phyloP scores from a whole-genome alignment of 2,888 invertebrate genomes.

The Molorchus minor region DNA sequence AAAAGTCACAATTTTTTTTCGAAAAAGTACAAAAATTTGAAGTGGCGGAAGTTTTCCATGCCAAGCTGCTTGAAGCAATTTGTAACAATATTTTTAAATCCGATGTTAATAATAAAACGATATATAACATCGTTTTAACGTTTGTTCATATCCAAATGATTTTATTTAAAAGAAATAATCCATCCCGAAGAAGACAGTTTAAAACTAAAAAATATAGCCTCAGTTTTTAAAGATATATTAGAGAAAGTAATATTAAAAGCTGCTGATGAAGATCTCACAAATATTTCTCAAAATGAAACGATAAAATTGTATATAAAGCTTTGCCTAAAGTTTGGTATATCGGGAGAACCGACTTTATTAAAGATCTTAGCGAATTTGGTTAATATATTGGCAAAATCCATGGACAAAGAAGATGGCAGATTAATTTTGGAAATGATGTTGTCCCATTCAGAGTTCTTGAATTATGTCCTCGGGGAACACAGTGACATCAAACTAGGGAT shows the following conservation, averaged over 20 bases:
- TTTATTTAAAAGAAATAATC: conserved; percentile 63
- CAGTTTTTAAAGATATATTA: conserved; percentile 43
- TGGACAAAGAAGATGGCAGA: conserved; percentile 64
- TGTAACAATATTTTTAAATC: conserved; percentile 64
- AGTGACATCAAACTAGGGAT: conserved; percentile 60
- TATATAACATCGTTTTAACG: conserved; percentile 67
- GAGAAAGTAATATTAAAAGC: conserved; percentile 31
- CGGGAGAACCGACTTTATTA: conserved; percentile 47
- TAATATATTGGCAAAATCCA: conserved; percentile 64
- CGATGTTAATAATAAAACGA: conserved; percentile 59
- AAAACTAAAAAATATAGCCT: conserved; percentile 44
- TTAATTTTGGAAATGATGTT: conserved; percentile 78
- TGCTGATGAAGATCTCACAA: conserved; percentile 31
- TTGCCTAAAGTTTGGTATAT: conserved; percentile 72
- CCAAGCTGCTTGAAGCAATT: conserved; percentile 66
- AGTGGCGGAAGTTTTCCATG: conserved; percentile 68
- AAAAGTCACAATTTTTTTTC: conserved; percentile 67
- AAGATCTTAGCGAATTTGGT: conserved; percentile 68
- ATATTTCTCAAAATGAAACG: conserved; percentile 59
- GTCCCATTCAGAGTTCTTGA: conserved; percentile 80
- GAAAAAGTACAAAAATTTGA: conserved; percentile 73
- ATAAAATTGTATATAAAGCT: conserved; percentile 72
- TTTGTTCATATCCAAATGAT: conserved; percentile 66
- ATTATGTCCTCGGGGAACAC: conserved; percentile 72
- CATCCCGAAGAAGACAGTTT: conserved; percentile 34